Conservation (phyloP, 1,140 invertebrate species). For the Lordiphosa mommai region DNA sequence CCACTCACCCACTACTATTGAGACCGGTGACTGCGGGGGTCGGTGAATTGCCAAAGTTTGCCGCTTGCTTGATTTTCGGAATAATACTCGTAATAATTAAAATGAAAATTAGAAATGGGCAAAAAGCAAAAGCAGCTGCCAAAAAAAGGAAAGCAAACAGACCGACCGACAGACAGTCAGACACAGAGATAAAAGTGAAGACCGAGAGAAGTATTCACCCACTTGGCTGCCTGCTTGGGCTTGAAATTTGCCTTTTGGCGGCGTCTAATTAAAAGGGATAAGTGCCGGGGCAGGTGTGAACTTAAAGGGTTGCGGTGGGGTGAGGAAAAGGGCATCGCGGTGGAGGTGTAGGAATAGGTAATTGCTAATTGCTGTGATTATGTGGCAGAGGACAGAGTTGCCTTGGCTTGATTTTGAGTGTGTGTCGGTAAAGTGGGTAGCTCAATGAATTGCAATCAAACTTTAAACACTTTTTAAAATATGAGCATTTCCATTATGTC, state of each 20-base stretch:
- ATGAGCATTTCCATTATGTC: too few relatives aligned
- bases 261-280: constrained; percentile 74
- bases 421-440: background rate
- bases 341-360: constrained; percentile 27
- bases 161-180: background rate
- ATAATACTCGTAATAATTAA: constrained; percentile 75
- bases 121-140: constrained; percentile 55
- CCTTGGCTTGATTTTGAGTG: constrained; percentile 3
- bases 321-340: too few relatives aligned
- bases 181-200: background rate
- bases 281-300: constrained; percentile 66
- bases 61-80: constrained; percentile 67
- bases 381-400: constrained; percentile 14
- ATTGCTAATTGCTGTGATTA: constrained; percentile 75
- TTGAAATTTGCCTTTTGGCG: constrained; percentile 63
- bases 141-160: constrained; percentile 31
- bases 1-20: constrained; percentile 6
- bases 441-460: constrained; percentile 5
- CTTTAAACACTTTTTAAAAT: too few relatives aligned
- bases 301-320: constrained; percentile 9
- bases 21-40: background rate
- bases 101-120: constrained; percentile 69
- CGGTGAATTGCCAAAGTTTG: constrained; percentile 45
- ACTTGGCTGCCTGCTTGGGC: constrained; percentile 43
- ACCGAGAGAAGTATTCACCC: constrained; percentile 11